Percentiles rank a stretch among this genome's conserved stretches.
phyloP scores from a whole-genome alignment of 2,888 invertebrate genomes.

The Synergus japonicus region DNA sequence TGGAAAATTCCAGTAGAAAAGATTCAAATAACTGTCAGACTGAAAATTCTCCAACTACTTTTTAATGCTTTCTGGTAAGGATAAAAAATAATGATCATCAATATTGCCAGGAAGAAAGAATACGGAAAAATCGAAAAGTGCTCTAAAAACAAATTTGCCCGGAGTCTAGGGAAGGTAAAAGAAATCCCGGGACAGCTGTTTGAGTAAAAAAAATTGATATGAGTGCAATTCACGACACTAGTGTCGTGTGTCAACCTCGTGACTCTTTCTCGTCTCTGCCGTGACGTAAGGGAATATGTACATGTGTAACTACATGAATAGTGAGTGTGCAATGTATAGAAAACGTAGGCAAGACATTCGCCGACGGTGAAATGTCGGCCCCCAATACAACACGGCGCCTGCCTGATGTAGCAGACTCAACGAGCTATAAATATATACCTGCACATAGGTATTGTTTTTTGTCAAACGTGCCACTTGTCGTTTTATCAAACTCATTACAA shows the following conservation, averaged over 20 bases:
- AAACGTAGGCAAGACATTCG: constrained; percentile 18
- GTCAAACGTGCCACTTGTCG: constrained; percentile 16
- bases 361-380: constrained; percentile 22
- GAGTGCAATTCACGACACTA: not conserved
- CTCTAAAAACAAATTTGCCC: too few species aligned
- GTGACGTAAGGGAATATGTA: constrained; percentile 7
- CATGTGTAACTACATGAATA: constrained; percentile 17
- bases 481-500: constrained; percentile 11
- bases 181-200: not conserved
- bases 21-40: too few species aligned
- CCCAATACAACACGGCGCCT: constrained; percentile 6
- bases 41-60: too few species aligned
- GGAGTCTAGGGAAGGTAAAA: too few species aligned
- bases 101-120: too few species aligned
- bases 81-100: too few species aligned
- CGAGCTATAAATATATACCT: constrained; percentile 29
- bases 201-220: not conserved
- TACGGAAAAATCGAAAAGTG: too few species aligned
- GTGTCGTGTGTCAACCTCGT: constrained; percentile 18
- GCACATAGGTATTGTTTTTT: constrained; percentile 28
- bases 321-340: not conserved
- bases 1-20: too few species aligned
- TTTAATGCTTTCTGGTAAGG: too few species aligned
- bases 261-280: constrained; percentile 10
- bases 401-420: not conserved